Evolutionary conservation across 2,888 invertebrate species (phyloP).

Genomic region (Apotomis capreana): DNA sequence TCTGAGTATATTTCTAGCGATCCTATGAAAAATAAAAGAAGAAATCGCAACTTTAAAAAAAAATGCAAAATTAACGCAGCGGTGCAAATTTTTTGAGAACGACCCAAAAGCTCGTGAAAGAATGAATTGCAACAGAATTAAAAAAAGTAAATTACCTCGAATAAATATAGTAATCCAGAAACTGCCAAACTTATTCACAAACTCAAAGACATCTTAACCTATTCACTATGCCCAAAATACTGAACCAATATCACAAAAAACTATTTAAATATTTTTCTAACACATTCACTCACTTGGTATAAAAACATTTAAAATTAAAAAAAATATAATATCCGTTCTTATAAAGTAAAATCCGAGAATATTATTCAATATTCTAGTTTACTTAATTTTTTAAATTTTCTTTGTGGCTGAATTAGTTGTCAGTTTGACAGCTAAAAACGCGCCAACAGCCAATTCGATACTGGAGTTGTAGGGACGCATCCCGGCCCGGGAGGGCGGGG

Average conservation of each 20-base stretch:
- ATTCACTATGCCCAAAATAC: not conserved
- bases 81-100: too few relatives aligned
- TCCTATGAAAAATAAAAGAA: too few relatives aligned
- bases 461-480: not conserved
- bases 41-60: too few relatives aligned
- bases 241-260: not conserved
- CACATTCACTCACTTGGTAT: not conserved
- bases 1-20: too few relatives aligned
- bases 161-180: not conserved
- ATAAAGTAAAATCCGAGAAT: too few relatives aligned
- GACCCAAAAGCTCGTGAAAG: too few relatives aligned
- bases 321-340: too few relatives aligned
- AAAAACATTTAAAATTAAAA: too few relatives aligned
- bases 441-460: not conserved
- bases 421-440: slow-evolving; percentile 18
- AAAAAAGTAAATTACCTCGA: not conserved
- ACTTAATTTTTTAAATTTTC: not conserved
- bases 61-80: too few relatives aligned
- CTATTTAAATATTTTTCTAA: not conserved
- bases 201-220: slow-evolving; percentile 5
- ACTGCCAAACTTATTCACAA: not conserved
- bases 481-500: not conserved
- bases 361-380: not conserved
- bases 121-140: too few relatives aligned
- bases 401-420: not conserved